phyloP scores from a whole-genome alignment of 2,888 invertebrate species.

The Drosophila planitibia region DNA sequence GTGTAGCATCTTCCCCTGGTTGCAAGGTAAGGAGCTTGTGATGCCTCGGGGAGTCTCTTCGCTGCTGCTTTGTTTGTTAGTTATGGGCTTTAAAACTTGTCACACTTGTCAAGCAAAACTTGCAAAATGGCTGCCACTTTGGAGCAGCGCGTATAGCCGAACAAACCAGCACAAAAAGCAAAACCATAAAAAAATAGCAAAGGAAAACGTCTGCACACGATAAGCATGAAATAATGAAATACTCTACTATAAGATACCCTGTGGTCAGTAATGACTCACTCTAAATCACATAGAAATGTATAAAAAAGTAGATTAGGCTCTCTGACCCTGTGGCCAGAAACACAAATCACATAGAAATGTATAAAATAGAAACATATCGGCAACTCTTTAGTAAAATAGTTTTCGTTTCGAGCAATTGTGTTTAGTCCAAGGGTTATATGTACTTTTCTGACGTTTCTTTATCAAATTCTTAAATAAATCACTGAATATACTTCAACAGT shows the following conservation, averaged over 20 bases:
- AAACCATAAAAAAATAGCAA: background rate
- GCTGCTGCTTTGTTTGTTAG: slow-evolving; percentile 52
- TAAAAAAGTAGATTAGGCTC: background rate
- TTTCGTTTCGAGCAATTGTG: background rate
- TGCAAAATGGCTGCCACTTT: slow-evolving; percentile 39
- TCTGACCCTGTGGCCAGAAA: background rate
- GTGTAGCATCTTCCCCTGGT: background rate
- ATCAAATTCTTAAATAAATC: background rate
- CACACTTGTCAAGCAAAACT: slow-evolving; percentile 71
- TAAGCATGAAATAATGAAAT: background rate
- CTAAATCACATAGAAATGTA: background rate
- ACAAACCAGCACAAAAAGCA: background rate
- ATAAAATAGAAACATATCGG: background rate
- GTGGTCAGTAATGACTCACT: background rate
- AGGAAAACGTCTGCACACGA: background rate
- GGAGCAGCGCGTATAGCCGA: slow-evolving; percentile 3
- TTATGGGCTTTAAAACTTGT: slow-evolving; percentile 71
- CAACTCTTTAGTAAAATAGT: background rate
- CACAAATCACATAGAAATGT: background rate
- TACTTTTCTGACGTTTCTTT: background rate
- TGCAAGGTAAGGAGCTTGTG: slow-evolving; percentile 17
- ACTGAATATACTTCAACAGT: background rate
- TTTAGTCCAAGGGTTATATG: background rate
- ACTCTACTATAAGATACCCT: background rate
- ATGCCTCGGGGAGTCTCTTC: slow-evolving; percentile 13